Base-by-base conservation (phyloP, 2,888 invertebrate genomes). In the Sphaeridia pumilis region DNA sequence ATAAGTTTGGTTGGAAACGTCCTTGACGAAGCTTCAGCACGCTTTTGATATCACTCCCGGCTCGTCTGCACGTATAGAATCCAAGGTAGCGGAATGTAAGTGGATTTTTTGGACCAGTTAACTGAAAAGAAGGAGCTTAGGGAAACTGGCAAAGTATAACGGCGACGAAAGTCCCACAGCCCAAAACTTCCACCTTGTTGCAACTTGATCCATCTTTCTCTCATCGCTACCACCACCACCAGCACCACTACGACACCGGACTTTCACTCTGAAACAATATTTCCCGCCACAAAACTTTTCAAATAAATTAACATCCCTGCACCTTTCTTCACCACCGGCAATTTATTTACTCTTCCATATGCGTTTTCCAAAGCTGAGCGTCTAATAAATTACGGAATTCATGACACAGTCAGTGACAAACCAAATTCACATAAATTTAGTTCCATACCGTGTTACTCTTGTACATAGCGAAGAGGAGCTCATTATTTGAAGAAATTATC, bases 71-170 rank as follows among this genome's bases (percentile, higher is more conserved):
- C n/a, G n/a, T 38, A 38, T 38, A 38, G 38, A 20, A 20, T 17
- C 17, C 20, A 38, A 38, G 38, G 38, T 38, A 38, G 38, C 38
- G 75, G 48, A 54, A 72, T 72, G 71, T 73, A 74, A 71, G 72
- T 74, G 73, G 76, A 76, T 76, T 76, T 76, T 73, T 75, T 76
- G 75, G 75, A 73, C 75, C 75, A 75, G 75, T 76, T 75, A 75
- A 75, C 76, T 75, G 76, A 75, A 76, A 76, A 76, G 38, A 38
- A 59, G 56, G 75, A 74, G 73, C 73, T 74, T 71, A 73, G 70
- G 70, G 70, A 71, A 71, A 73, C 73, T 71, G 73, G 75, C 74
- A 75, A 75, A 76, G 12, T 38, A 38, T 38, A 76, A 76, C 76
- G 76, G 74, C 75, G 75, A 75, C 73, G 71, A 72, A 72, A 73